phyloP scores from a whole-genome alignment of 2,888 invertebrate species.

The Helobdella robusta region DNA sequence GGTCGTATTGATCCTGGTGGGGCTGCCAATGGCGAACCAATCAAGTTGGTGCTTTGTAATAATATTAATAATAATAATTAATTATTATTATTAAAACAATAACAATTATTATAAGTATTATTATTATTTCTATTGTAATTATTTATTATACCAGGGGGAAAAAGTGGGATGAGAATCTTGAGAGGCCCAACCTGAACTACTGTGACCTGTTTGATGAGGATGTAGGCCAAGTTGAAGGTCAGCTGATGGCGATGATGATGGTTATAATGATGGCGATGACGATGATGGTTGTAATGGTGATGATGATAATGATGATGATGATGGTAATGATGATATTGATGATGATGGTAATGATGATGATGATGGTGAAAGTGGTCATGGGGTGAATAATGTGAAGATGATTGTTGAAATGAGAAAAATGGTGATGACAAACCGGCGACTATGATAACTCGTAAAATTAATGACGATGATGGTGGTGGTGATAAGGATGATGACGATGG shows the following conservation, averaged over 20 bases:
- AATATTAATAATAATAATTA: neutral
- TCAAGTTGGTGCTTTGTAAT: slow-evolving; percentile 53
- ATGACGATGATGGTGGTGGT: neutral
- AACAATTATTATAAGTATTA: neutral
- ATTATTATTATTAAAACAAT: slow-evolving; percentile 6
- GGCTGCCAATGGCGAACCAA: slow-evolving; percentile 59
- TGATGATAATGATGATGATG: slow-evolving; percentile 22
- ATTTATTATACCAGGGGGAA: slow-evolving; percentile 62
- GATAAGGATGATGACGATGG: no score
- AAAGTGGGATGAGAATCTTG: slow-evolving; percentile 88
- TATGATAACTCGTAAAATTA: neutral
- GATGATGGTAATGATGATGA: slow-evolving; percentile 21
- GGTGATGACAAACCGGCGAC: no score
- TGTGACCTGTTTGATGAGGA: slow-evolving; percentile 88
- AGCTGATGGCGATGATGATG: slow-evolving; percentile 2
- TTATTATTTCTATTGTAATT: neutral
- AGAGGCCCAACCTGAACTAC: slow-evolving; percentile 89
- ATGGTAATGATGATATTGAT: slow-evolving; percentile 23
- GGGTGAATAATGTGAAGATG: neutral
- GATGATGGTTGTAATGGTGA: slow-evolving; percentile 19
- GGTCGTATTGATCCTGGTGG: slow-evolving; percentile 36
- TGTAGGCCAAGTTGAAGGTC: slow-evolving; percentile 76
- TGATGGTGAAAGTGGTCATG: neutral
- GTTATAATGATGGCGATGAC: slow-evolving; percentile 23
- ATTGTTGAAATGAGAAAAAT: no score